Evolutionary conservation across 2,113 vertebrate genomes (phyloP).

Genomic region (Calonectris borealis): DNA sequence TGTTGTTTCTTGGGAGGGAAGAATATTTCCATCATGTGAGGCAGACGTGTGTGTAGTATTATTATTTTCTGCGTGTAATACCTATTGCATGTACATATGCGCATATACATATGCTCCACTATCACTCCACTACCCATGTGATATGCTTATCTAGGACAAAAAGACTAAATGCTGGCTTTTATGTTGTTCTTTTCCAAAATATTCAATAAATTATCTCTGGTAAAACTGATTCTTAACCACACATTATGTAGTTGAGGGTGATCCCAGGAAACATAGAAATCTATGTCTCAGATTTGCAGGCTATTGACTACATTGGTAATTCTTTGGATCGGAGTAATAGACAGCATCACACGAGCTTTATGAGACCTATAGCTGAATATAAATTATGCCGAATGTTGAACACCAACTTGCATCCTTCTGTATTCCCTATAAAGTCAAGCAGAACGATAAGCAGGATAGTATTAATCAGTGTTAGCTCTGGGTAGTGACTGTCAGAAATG

Average conservation of each 20-base stretch:
- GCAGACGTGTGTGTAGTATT: background rate
- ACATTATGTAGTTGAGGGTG: background rate
- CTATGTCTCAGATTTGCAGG: background rate
- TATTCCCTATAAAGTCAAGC: background rate
- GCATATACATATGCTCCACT: background rate
- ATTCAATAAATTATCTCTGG: background rate
- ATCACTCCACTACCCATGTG: background rate
- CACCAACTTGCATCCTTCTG: background rate
- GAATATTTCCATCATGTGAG: background rate
- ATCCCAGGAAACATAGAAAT: background rate
- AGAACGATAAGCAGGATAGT: background rate
- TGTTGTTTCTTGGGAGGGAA: background rate
- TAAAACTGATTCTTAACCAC: background rate
- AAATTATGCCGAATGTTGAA: background rate
- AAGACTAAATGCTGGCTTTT: background rate
- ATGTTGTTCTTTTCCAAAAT: background rate
- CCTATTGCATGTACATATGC: background rate
- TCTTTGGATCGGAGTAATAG: background rate
- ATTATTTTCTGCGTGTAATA: background rate
- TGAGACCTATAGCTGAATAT: background rate
- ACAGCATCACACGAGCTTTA: background rate
- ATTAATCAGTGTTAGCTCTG: background rate
- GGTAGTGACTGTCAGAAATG: background rate
- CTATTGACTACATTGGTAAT: background rate
- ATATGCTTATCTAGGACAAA: background rate